Base-by-base conservation (phyloP, 2,888 invertebrate species). In the Alloplasta piceator region DNA sequence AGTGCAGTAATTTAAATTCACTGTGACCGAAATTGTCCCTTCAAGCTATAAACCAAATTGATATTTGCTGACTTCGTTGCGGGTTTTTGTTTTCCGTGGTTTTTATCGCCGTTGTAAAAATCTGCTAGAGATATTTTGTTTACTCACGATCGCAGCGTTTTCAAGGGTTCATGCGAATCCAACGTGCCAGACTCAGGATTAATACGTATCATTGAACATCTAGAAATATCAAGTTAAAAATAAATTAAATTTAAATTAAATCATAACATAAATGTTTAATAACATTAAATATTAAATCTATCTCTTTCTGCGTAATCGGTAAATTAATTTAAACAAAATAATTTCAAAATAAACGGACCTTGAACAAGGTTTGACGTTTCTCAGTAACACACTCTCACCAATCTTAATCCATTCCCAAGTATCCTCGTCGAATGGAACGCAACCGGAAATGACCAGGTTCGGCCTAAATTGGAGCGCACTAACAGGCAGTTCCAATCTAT, bases 381-480 rank as follows among this genome's bases (percentile, higher is more conserved):
- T 91, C 56, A 94, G 91, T 9, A 93, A 84, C 0, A 92, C 93
- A 0, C 86, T 86, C 41, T 93, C 91, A 0, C 94, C 94, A 36
- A 95, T 93, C 87, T 92, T 93, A 26, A 95, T 90, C 93, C 94
- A 94, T 16, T 93, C 92, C 94, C 94, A 95, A 16, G 90, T 85
- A 80, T 95, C 94, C 89, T 95, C 94, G 4, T 88, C 92, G 83
- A 92, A 94, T 2, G 94, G 88, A 16, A 90, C 84, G 16, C 90
- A 88, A 7, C 93, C 93, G 16, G 93, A 92, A 0, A 95, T 91
- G 0, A 94, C 88, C 63, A 95, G 92, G 86, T 94, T 95, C 5
- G 94, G 94, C 79, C 95, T 90, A 88, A 95, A 94, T 86, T 94
- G 93, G 56, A 92, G 87, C 9, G 91, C 89, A 5, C 92, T 89